Evolutionary conservation across 2,888 invertebrate genomes (phyloP), one percentile per base, ranked within the genome.

Genomic region (Campopleginae sp.): DNA sequence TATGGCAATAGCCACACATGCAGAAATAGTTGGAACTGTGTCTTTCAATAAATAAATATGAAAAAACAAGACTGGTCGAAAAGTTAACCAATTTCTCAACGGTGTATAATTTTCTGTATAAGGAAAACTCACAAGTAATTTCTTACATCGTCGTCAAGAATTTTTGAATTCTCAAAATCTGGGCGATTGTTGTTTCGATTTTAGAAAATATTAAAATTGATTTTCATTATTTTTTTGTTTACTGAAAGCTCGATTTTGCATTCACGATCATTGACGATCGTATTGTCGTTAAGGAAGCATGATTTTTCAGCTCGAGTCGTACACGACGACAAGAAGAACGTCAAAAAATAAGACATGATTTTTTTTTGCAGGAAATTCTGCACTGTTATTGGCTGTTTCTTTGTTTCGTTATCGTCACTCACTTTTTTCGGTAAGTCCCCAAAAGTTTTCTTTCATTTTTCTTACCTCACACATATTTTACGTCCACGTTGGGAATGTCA

Each of bases 361-460:
- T 72, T 54, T 33, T 48, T 58, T 85, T 85, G 85, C 85, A 85
- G 85, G 79, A 65, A 58, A 68, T 75, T 75, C 79, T 75, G 79
- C 83, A 63, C 61, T 44, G 51, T 75, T 70, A 61, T 70, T 61
- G 48, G 61, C 66, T 54, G 70, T 82, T 72, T 84, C 33, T 77
- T 75, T 77, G 58, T 84, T 80, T 74, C 70, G 58, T 78, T 77
- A 44, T 14, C 66, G 75, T 61, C 75, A 61, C 48, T 17, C 44
- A 71, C 48, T 48, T 31, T 54, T 71, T 68, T 77, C 27, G 83
- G 81, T 84, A 79, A 80, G 86, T 84, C 54, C 65, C 70, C 19
- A 63, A 48, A 10, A 17, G 17, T n/a, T 48, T 51, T n/a, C 27
- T 31, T 33, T 31, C 3, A n/a, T 48, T 46, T 27, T 44, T 8